These are phyloP conservation scores for Hypothenemus hampei DNA, from an alignment of 1,140 invertebrate species.

Conservation along the genomic window DNA sequence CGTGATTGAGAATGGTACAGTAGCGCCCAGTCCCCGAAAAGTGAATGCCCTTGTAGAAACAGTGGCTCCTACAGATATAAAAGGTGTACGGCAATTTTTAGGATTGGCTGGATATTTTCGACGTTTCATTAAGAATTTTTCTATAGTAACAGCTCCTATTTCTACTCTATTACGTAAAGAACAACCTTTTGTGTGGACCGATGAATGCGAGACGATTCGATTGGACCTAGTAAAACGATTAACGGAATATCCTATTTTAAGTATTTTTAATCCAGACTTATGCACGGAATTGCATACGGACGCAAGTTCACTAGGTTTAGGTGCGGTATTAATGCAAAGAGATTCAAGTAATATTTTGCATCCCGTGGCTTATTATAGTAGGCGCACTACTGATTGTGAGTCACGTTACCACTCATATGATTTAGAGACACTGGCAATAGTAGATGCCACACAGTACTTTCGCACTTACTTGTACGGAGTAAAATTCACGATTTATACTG, in stretches of 20 bases:
- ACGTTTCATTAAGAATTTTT: conserved; percentile 38
- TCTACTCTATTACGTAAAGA: conserved; percentile 5
- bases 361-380: conserved; percentile 4
- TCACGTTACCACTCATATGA: conserved; percentile 5
- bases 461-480: conserved; percentile 2
- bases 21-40: conserved; percentile 5
- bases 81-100: conserved; percentile 38
- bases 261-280: conserved; percentile 5
- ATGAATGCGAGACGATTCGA: too few relatives aligned
- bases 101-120: conserved; percentile 38
- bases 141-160: conserved; percentile 32
- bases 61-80: conserved; percentile 23
- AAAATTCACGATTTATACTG: conserved; percentile 8
- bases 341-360: conserved; percentile 2
- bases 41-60: conserved; percentile 1
- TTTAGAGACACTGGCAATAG: conserved; percentile 8
- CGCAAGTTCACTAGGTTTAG: conserved; percentile 8
- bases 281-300: conserved; percentile 1
- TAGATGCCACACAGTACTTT: conserved; percentile 5
- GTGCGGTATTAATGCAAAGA: conserved; percentile 4
- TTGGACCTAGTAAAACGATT: too few relatives aligned
- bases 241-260: too few relatives aligned
- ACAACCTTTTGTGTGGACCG: too few relatives aligned
- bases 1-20: conserved; percentile 11
- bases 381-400: conserved; percentile 1